Base-by-base conservation (phyloP, 2,888 invertebrate species). In the Acleris cristana region DNA sequence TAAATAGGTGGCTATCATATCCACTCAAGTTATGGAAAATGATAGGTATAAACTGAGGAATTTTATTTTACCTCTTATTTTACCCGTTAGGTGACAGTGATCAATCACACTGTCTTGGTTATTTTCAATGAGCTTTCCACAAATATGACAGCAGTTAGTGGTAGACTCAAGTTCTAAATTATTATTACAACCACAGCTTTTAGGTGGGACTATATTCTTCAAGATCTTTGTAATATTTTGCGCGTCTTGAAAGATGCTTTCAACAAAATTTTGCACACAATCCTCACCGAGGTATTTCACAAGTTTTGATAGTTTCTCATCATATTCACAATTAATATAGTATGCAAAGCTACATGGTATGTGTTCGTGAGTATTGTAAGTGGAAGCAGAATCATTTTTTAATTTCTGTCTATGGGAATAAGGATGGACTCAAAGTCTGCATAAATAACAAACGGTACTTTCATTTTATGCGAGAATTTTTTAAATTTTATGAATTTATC, bases 321-420 rank as follows among this genome's bases (percentile, higher is more conserved):
- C 72, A 69, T 71, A 78, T 56, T 74, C 73, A 71, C 76, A 78
- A 68, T 78, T 76, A 12, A 78, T 71, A 53, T 76, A 77, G 68
- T 77, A 77, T 12, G 74, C 77, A 67, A 78, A 79, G 71, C 78
- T 79, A 64, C 76, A 77, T 44, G 56, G n/a, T 19, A 66, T 44
- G 69, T 76, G 74, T 72, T 70, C 70, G 44, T 76, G 70, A 49
- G 74, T 59, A 58, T 75, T 76, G n/a, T 64, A 69, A n/a, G 76
- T 75, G 44, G 58, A 70, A 14, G 74, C 64, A n/a, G 54, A 61
- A 21, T 70, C 71, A 65, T 73, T 72, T 21, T 61, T 48, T 72
- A 70, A n/a, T 12, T n/a, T n/a, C 16, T 16, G 16, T 72, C 19
- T 10, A 77, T 70, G 34, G 75, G 76, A 12, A 67, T 73, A 56